These are phyloP conservation scores for Ametastegia equiseti DNA, from an alignment of 2,888 invertebrate species.

Conservation along the genomic window DNA sequence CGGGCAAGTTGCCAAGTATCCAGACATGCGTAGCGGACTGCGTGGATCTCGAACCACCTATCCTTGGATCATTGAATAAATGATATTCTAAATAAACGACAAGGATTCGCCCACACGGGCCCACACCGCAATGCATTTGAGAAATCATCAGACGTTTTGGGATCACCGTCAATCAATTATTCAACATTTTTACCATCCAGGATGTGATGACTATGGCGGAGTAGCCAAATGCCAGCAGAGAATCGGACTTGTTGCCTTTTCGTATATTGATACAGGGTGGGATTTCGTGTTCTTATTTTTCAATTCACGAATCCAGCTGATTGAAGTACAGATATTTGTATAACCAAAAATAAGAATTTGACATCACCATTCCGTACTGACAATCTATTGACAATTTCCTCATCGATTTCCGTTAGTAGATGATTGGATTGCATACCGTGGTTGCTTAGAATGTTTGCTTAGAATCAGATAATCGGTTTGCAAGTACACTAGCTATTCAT, in stretches of 20 bases:
- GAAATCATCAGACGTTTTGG: neutral
- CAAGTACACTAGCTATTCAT: slow-evolving; percentile 3
- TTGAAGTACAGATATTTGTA: no score
- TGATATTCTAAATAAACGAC: neutral
- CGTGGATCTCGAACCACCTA: slow-evolving; percentile 10
- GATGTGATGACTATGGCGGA: neutral
- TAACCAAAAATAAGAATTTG: no score
- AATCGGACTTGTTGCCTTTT: neutral
- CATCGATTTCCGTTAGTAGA: neutral
- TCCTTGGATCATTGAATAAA: slow-evolving; percentile 28
- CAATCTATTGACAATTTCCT: neutral
- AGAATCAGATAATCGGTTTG: neutral
- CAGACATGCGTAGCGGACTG: slow-evolving; percentile 14
- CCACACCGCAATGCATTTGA: neutral
- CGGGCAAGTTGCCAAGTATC: neutral
- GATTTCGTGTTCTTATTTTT: no score
- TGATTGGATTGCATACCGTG: neutral
- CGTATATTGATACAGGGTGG: neutral
- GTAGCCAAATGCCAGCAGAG: neutral
- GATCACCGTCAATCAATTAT: neutral
- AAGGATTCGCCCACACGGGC: neutral
- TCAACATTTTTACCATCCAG: neutral
- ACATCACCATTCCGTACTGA: neutral
- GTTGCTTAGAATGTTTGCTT: neutral
- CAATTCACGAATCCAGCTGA: neutral